Percentiles rank a stretch among this genome's conserved stretches.
Evolutionary conservation across 1,140 invertebrate genomes (phyloP).

Genomic region (Leguminivora glycinivorella): DNA sequence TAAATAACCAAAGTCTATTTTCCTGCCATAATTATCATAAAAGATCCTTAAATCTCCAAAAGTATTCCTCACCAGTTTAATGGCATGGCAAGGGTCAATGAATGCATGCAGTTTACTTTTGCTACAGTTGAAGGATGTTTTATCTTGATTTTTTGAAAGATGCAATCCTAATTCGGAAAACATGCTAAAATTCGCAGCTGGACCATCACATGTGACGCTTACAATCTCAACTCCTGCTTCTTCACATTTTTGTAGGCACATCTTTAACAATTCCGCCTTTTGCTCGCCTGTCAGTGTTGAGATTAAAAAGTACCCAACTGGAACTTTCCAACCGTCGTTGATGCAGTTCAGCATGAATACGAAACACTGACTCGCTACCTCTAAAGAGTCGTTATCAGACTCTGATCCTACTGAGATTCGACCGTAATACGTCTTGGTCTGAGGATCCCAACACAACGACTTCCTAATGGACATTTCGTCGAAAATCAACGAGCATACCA

Average conservation of each 20-base stretch:
- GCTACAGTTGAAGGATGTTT: neutral
- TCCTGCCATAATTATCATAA: neutral
- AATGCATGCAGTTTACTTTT: neutral
- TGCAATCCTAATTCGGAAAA: slow-evolving; percentile 26
- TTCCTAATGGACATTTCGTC: slow-evolving; percentile 37
- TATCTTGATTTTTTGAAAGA: slow-evolving; percentile 5
- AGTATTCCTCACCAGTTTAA: neutral
- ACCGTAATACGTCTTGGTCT: slow-evolving; percentile 26
- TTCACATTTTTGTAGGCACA: slow-evolving; percentile 26
- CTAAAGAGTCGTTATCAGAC: neutral
- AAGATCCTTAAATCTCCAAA: neutral
- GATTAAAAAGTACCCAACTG: slow-evolving; percentile 34
- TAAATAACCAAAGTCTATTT: neutral
- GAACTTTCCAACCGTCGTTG: slow-evolving; percentile 31
- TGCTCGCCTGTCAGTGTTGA: slow-evolving; percentile 29
- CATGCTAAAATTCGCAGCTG: slow-evolving; percentile 30
- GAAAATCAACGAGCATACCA: slow-evolving; percentile 26
- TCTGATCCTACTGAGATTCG: slow-evolving; percentile 8
- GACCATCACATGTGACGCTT: slow-evolving; percentile 31
- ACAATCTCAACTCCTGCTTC: slow-evolving; percentile 28
- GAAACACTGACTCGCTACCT: slow-evolving; percentile 25
- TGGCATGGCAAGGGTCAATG: neutral
- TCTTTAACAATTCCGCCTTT: slow-evolving; percentile 1
- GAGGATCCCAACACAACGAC: slow-evolving; percentile 17
- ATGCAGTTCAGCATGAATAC: slow-evolving; percentile 27